These are phyloP conservation scores for Muschampia staudingeri DNA, from an alignment of 2,888 invertebrate species.

Conservation along the genomic window DNA sequence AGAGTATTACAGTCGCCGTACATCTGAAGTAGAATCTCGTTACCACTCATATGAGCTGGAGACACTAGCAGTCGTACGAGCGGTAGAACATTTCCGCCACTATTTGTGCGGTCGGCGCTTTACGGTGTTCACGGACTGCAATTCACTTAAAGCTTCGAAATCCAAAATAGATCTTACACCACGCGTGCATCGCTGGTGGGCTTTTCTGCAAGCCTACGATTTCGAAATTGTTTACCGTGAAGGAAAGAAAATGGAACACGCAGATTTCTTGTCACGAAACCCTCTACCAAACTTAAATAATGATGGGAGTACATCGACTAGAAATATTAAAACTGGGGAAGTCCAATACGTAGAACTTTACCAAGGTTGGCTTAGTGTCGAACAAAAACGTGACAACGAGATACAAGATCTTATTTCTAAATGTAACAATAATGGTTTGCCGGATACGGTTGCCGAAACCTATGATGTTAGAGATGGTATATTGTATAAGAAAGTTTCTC, in stretches of 20 bases:
- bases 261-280: slow-evolving; percentile 67
- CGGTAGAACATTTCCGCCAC: slow-evolving; percentile 6
- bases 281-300: slow-evolving; percentile 34
- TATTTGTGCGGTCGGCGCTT: not conserved
- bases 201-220: slow-evolving; percentile 60
- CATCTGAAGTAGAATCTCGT: slow-evolving; percentile 49
- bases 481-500: not conserved
- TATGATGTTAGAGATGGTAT: slow-evolving; percentile 42
- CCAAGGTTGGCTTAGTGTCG: slow-evolving; percentile 64
- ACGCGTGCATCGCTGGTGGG: slow-evolving; percentile 58
- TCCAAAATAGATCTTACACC: slow-evolving; percentile 28
- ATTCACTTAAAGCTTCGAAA: slow-evolving; percentile 22
- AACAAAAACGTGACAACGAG: slow-evolving; percentile 64
- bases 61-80: slow-evolving; percentile 18
- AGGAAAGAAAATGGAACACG: slow-evolving; percentile 51
- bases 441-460: slow-evolving; percentile 48
- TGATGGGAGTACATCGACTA: not conserved
- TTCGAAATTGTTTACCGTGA: slow-evolving; percentile 54
- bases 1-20: slow-evolving; percentile 53
- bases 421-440: slow-evolving; percentile 23
- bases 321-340: not conserved
- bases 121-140: slow-evolving; percentile 15
- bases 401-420: slow-evolving; percentile 39
- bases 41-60: slow-evolving; percentile 53
- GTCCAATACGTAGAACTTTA: not conserved